Evolutionary conservation across 2,888 invertebrate genomes (phyloP).

Genomic region (Tenthredo notha): DNA sequence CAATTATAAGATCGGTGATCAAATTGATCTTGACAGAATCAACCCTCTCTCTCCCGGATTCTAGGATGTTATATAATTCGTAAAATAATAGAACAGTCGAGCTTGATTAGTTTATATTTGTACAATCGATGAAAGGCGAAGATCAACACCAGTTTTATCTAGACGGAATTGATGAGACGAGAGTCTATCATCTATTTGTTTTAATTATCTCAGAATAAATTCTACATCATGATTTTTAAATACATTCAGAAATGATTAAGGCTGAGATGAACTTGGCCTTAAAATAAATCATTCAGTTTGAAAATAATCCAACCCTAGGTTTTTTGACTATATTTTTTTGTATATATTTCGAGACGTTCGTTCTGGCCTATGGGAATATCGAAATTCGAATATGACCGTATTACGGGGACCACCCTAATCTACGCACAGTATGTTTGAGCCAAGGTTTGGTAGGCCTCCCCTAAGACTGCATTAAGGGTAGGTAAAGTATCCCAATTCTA

Average conservation of each 20-base stretch:
- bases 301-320: not conserved
- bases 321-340: too few relatives aligned
- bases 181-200: not conserved
- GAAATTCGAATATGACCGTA: too few relatives aligned
- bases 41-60: not conserved
- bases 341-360: too few relatives aligned
- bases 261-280: too few relatives aligned
- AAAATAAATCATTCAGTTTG: too few relatives aligned
- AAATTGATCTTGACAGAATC: not conserved
- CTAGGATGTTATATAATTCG: not conserved
- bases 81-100: not conserved
- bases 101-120: not conserved
- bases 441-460: not conserved
- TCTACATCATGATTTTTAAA: not conserved
- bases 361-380: too few relatives aligned
- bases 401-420: not conserved
- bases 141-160: not conserved
- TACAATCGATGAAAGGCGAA: not conserved
- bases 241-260: not conserved
- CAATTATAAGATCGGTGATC: not conserved
- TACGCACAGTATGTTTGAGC: not conserved
- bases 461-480: constrained; percentile 35
- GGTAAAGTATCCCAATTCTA: constrained; percentile 48
- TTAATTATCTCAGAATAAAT: not conserved
- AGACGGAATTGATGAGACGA: not conserved